Conservation (phyloP, 2,888 invertebrate genomes). For the Pardosa pseudoannulata region DNA sequence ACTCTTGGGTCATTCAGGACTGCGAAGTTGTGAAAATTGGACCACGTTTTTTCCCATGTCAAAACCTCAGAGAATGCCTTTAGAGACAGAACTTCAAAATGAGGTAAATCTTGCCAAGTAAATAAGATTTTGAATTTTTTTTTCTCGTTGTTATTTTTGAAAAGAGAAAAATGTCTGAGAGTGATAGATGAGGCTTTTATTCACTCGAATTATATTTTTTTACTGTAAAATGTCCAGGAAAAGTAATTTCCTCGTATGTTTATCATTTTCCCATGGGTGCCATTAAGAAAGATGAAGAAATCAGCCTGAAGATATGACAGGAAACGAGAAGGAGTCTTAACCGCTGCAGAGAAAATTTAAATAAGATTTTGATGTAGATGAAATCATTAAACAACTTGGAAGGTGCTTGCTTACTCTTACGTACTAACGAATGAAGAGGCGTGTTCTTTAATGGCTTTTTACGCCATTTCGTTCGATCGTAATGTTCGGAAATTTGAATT, state of each 20-base stretch:
- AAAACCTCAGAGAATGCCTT: background rate
- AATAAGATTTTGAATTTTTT: background rate
- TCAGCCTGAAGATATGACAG: background rate
- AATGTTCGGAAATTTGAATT: too few relatives aligned
- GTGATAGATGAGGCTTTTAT: slow-evolving; percentile 2
- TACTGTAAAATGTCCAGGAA: background rate
- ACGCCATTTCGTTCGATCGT: too few relatives aligned
- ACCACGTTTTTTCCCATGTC: background rate
- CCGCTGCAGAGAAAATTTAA: background rate
- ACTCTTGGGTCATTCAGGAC: background rate
- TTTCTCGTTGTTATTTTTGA: background rate
- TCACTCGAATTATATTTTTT: background rate
- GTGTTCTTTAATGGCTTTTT: too few relatives aligned
- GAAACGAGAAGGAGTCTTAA: background rate
- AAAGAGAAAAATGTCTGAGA: background rate
- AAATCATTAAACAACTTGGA: background rate
- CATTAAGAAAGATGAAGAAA: slow-evolving; percentile 3
- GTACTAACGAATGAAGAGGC: too few relatives aligned
- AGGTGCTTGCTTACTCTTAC: background rate
- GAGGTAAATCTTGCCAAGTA: background rate
- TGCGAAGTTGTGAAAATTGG: background rate
- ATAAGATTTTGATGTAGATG: background rate
- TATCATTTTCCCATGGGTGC: background rate
- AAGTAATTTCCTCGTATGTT: slow-evolving; percentile 16
- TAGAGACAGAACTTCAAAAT: background rate